Conservation (phyloP, 1,140 invertebrate genomes). For the Euura saliciscinereae region DNA sequence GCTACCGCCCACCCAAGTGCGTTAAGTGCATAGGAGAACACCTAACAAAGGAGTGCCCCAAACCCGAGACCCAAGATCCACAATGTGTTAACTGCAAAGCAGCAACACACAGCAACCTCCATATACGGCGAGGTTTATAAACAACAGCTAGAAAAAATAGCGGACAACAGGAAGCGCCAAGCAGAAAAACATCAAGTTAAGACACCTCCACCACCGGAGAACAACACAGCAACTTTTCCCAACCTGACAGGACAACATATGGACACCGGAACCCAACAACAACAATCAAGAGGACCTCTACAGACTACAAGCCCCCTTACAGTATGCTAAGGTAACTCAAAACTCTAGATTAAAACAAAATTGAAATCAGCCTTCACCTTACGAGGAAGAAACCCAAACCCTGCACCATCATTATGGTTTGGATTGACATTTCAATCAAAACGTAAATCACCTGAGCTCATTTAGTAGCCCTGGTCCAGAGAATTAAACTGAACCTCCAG, state of each 20-base stretch:
- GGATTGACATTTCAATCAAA: too few species aligned
- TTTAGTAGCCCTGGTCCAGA: not conserved
- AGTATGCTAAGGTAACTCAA: too few species aligned
- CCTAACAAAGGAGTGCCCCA: conserved; percentile 9
- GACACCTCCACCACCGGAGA: not conserved
- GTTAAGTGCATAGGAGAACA: conserved; percentile 22
- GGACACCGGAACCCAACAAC: not conserved
- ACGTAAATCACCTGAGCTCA: too few species aligned
- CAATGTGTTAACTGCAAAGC: conserved; percentile 28
- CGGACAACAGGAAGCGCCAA: not conserved
- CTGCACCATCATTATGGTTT: not conserved
- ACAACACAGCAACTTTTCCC: not conserved
- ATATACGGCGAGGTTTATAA: conserved; percentile 14
- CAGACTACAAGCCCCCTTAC: too few species aligned
- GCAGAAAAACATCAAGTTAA: not conserved
- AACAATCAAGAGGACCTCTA: not conserved
- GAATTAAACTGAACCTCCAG: not conserved
- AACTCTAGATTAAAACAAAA: too few species aligned
- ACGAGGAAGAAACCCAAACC: too few species aligned
- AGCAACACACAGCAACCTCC: conserved; percentile 22
- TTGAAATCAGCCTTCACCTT: not conserved
- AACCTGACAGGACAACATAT: too few species aligned
- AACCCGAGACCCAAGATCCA: not conserved
- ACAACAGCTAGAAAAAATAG: conserved; percentile 12
- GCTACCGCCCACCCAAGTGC: conserved; percentile 22